Evolutionary conservation across 2,797 vertebrate genomes (phyloP), one percentile per base, ranked within the genome.

Genomic region (Gastrophryne carolinensis): DNA sequence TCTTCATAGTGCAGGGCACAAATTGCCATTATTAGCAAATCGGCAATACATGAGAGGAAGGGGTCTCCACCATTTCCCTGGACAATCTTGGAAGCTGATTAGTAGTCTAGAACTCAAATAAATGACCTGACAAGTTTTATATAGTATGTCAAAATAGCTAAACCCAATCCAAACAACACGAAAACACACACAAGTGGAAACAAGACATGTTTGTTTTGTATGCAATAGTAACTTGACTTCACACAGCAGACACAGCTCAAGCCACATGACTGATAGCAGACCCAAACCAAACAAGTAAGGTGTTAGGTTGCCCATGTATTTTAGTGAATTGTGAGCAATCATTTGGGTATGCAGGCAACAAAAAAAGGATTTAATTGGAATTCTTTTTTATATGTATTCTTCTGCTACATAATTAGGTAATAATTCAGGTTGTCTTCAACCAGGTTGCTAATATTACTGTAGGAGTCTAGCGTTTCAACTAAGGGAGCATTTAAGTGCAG

Each of bases 181-280:
- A 56, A 54, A 2, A 5, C 39, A 19, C n/a, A 56, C n/a, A n/a
- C n/a, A 56, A 56, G 30, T 3, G 30, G 27, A 56, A 30, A 17
- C 6, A 72, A 82, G 82, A 73, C 44, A 76, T 60, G 32, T 11
- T 37, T 50, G 37, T 5, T 35, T 74, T 79, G 80, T 85, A 82
- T 81, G 37, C 61, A 19, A 17, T 17, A 73, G 41, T 71, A 56
- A 68, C 73, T 78, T 79, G 66, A 29, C 62, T 73, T 73, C 80
- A 68, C 75, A 50, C 21, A 53, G 27, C 32, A 13, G n/a, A n/a
- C n/a, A n/a, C n/a, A n/a, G n/a, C n/a, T n/a, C n/a, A n/a, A n/a
- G n/a, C n/a, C n/a, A n/a, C n/a, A n/a, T n/a, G n/a, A n/a, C n/a
- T n/a, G n/a, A n/a, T n/a, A 37, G 47, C 15, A 17, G 64, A 9